Conservation (phyloP, 2,797 vertebrate genomes). For the Spea hammondii region DNA sequence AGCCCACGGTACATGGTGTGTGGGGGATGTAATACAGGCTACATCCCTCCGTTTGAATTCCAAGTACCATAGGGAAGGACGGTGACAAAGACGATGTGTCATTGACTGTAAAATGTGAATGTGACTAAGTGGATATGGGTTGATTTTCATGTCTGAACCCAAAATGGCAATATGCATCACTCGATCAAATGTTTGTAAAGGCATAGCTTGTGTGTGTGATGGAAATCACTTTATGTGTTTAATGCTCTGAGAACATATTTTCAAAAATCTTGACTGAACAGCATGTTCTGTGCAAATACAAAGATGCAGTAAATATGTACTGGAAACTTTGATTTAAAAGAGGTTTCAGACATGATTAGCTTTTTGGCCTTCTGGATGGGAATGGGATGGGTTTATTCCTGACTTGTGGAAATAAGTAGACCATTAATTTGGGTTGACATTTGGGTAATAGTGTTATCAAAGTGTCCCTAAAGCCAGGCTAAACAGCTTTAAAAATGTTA, state of each 20-base stretch:
- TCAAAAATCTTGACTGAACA: too few species aligned
- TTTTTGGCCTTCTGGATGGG: too few species aligned
- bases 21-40: not conserved
- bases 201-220: not conserved
- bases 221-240: not conserved
- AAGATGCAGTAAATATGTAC: too few species aligned
- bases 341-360: too few species aligned
- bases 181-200: not conserved
- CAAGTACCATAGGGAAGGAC: not conserved
- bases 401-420: too few species aligned
- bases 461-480: too few species aligned
- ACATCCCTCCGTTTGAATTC: not conserved
- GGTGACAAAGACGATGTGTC: not conserved
- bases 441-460: too few species aligned
- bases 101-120: conserved; percentile 2
- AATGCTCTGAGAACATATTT: not conserved
- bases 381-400: too few species aligned
- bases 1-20: not conserved
- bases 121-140: conserved; percentile 22
- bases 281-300: too few species aligned
- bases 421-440: too few species aligned
- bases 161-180: not conserved
- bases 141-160: not conserved
- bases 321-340: too few species aligned
- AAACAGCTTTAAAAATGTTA: too few species aligned